phyloP scores from a whole-genome alignment of 1,140 invertebrate genomes.

The Triops cancriformis region DNA sequence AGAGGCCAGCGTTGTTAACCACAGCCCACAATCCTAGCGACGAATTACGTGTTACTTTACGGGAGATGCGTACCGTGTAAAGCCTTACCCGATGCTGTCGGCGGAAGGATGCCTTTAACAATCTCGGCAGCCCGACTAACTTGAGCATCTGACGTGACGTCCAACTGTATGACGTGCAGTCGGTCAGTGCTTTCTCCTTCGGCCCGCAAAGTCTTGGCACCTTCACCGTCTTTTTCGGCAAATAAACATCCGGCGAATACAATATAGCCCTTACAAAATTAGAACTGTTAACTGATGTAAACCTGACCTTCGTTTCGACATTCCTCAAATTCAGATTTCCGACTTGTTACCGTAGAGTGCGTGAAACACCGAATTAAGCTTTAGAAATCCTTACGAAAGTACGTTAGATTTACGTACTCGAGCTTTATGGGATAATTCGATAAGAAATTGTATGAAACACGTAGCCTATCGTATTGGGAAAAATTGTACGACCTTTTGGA shows the following conservation, averaged over 20 bases:
- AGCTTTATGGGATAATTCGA: too few relatives aligned
- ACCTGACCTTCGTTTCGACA: not conserved
- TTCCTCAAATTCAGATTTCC: not conserved
- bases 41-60: not conserved
- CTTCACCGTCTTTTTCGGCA: conserved; percentile 50
- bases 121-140: conserved; percentile 63
- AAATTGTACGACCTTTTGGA: too few relatives aligned
- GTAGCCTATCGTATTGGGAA: too few relatives aligned
- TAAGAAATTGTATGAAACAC: too few relatives aligned
- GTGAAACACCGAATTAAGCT: too few relatives aligned
- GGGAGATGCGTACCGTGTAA: not conserved
- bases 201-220: conserved; percentile 55
- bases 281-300: not conserved
- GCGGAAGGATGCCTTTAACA: conserved; percentile 63
- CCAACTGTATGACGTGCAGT: conserved; percentile 61
- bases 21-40: conserved; percentile 37
- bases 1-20: conserved; percentile 53
- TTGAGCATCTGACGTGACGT: conserved; percentile 62
- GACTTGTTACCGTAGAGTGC: not conserved
- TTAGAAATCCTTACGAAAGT: too few relatives aligned
- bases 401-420: too few relatives aligned
- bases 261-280: conserved; percentile 53
- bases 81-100: conserved; percentile 41
- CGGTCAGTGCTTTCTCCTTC: conserved; percentile 58
- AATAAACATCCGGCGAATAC: conserved; percentile 65